Base-by-base conservation (phyloP, 2,113 vertebrate genomes). In the Odontophorus gujanensis region DNA sequence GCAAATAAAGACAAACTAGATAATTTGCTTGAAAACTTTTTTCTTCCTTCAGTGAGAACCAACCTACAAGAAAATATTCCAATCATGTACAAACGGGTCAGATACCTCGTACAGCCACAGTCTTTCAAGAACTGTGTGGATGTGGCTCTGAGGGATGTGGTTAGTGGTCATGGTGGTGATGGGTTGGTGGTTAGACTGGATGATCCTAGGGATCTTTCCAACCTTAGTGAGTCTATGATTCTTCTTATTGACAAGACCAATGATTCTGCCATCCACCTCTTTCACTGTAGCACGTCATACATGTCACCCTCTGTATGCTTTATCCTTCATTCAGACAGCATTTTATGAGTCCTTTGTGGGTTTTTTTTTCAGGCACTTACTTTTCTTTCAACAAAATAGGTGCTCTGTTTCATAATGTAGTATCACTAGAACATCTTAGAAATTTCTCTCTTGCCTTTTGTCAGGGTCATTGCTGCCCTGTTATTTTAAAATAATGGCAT, bases 401-500 rank as follows among this genome's bases (percentile, higher is more conserved):
- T 7, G 3, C 71, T 92, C 26, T 74, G 8, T 30, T 24, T 69
- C 0, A 0, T 45, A 43, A 53, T 21, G 7, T 12, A 57, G 21
- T 3, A 34, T 19, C n/a, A 4, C 42, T 40, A 40, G 30, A 34
- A 21, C 14, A 42, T 61, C 32, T 76, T 30, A 19, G 19, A 65
- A 51, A 57, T 81, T 19, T 72, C 40, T 58, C 36, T 83, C 51
- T 71, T 66, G 59, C 42, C 25, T 20, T 81, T 89, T 14, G 4
- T 53, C 34, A 71, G 26, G 26, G 24, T 48, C 5, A 0, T 76
- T 66, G 59, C 4, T 90, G n/a, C 68, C 48, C 25, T 58, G 11
- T 50, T 75, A 32, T 57, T 91, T 81, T 71, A 55, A 69, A 86
- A 40, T 4, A 8, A 38, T 59, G 26, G 4, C 36, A 58, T 50